Conservation (phyloP, 2,888 invertebrate species). For the Tuberolachnus salignus region DNA sequence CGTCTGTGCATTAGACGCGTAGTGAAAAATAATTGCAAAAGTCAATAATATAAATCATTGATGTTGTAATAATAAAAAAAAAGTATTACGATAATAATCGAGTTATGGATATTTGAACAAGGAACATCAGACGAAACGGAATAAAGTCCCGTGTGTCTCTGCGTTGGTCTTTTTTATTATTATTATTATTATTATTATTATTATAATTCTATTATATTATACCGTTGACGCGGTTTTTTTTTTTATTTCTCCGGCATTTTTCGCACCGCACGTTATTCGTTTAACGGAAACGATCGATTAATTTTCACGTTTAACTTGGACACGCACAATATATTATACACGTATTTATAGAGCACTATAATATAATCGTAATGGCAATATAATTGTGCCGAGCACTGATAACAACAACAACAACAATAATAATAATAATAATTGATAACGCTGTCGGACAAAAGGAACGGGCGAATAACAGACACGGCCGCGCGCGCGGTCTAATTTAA, state of each 20-base stretch:
- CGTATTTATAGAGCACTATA: neutral
- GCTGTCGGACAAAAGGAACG: neutral
- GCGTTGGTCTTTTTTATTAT: too few relatives aligned
- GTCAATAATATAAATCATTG: too few relatives aligned
- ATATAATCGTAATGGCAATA: neutral
- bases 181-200: too few relatives aligned
- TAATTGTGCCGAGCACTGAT: neutral
- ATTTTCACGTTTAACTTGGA: neutral
- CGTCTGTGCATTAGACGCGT: too few relatives aligned
- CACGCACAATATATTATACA: neutral
- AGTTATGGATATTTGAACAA: too few relatives aligned
- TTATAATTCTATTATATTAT: too few relatives aligned
- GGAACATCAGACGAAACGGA: too few relatives aligned
- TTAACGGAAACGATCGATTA: constrained; percentile 8
- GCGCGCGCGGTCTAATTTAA: constrained; percentile 36
- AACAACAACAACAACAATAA: constrained; percentile 21
- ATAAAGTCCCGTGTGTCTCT: too few relatives aligned
- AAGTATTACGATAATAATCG: too few relatives aligned
- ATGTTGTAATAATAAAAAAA: too few relatives aligned
- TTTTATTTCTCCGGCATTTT: neutral
- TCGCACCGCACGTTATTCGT: neutral
- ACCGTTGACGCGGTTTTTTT: too few relatives aligned
- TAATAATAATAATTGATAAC: constrained; percentile 36
- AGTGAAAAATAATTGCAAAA: too few relatives aligned
- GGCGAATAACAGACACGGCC: constrained; percentile 18